phyloP scores from a whole-genome alignment of 35 echinoderm and acorn worm genomes.

The Lytechinus variegatus region DNA sequence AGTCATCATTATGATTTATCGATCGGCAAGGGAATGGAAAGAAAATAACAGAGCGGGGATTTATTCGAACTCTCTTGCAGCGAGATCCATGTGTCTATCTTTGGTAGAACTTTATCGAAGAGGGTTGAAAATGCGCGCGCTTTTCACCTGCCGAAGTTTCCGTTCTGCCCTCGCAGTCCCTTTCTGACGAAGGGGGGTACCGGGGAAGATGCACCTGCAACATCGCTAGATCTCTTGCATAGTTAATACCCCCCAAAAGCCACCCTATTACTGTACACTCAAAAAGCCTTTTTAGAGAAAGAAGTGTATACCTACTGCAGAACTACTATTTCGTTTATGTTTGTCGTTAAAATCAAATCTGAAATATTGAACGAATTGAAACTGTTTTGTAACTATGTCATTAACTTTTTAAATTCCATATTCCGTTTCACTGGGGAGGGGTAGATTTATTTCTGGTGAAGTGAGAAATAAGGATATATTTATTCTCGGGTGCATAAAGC shows the following conservation, averaged over 20 bases:
- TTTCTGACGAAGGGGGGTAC: background rate
- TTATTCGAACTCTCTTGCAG: conserved; percentile 20
- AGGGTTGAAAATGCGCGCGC: background rate
- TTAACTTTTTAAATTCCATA: too few species aligned
- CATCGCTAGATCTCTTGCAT: background rate
- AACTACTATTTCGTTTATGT: too few species aligned
- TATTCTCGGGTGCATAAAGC: too few species aligned
- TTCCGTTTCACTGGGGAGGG: too few species aligned
- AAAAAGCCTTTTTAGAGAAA: background rate
- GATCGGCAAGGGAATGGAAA: conserved; percentile 18
- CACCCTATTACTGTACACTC: background rate
- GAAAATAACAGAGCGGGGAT: conserved; percentile 39
- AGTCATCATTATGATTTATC: conserved; percentile 8
- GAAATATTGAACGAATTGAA: too few species aligned
- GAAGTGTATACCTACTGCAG: too few species aligned
- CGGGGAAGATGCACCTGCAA: conserved; percentile 7
- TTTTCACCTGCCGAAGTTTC: conserved; percentile 37
- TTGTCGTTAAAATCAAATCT: too few species aligned
- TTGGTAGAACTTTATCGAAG: background rate
- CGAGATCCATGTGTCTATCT: background rate
- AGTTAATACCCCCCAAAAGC: background rate
- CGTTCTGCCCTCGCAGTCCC: background rate
- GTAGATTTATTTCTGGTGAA: too few species aligned
- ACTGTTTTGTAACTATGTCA: too few species aligned
- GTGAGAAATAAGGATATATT: too few species aligned